Conservation (phyloP, 2,113 vertebrate genomes). For the Rhegmatorhina hoffmannsi region DNA sequence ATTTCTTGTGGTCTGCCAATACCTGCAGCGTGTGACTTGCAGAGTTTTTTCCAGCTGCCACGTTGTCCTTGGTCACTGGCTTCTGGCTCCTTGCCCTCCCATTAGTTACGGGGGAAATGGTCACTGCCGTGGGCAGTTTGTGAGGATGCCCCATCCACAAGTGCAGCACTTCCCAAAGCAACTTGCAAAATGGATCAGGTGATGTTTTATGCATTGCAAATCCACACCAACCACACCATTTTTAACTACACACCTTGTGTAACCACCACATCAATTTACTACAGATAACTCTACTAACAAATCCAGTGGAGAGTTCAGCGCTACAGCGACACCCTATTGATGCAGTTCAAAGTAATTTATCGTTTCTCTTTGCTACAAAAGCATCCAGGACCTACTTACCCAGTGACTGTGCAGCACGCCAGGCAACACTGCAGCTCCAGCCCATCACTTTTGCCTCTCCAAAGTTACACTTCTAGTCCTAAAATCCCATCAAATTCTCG, state of each 20-base stretch:
- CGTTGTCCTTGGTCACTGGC: neutral
- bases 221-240: neutral
- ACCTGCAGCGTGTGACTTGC: fast-evolving
- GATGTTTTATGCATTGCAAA: neutral
- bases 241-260: no score
- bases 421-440: neutral
- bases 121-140: fast-evolving
- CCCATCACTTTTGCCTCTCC: neutral
- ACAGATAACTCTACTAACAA: neutral
- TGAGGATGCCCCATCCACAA: neutral
- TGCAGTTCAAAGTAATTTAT: neutral
- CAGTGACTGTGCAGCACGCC: fast-evolving
- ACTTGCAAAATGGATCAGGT: neutral
- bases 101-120: neutral
- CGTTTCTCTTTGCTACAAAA: neutral
- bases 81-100: neutral
- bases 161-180: fast-evolving
- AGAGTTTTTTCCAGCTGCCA: neutral
- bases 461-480: neutral
- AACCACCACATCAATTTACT: fast-evolving
- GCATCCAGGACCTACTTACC: neutral
- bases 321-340: neutral
- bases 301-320: neutral
- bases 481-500: neutral
- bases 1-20: neutral